These are phyloP conservation scores for Rhinopomastus cyanomelas DNA, from an alignment of 2,113 vertebrate species.

Conservation along the genomic window DNA sequence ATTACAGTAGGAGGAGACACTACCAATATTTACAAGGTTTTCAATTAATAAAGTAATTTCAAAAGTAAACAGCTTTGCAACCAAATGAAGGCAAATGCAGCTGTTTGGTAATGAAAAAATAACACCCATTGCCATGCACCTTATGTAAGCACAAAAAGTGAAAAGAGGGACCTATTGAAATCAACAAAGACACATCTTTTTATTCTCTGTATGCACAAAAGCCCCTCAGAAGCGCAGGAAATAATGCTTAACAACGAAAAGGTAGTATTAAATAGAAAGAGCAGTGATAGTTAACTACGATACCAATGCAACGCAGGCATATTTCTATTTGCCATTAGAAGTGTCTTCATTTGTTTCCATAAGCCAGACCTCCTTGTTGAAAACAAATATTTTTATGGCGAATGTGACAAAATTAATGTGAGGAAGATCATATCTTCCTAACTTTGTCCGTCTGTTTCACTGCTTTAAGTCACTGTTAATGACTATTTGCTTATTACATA, in stretches of 20 bases:
- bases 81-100: slow-evolving; percentile 52
- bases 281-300: slow-evolving; percentile 18
- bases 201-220: not conserved
- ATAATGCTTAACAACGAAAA: not conserved
- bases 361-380: slow-evolving; percentile 51
- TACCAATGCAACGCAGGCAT: not conserved
- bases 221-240: not conserved
- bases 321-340: slow-evolving; percentile 51
- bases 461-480: not conserved
- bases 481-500: not conserved
- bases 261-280: not conserved
- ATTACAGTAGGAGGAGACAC: slow-evolving; percentile 51
- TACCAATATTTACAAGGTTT: slow-evolving; percentile 64
- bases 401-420: slow-evolving; percentile 41
- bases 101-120: slow-evolving; percentile 57
- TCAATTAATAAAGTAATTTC: slow-evolving; percentile 64
- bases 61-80: slow-evolving; percentile 65
- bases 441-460: not conserved
- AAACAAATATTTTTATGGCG: slow-evolving; percentile 37
- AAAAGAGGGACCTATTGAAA: not conserved
- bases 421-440: not conserved
- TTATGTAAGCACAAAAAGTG: not conserved
- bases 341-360: slow-evolving; percentile 57
- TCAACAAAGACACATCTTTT: not conserved
- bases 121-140: not conserved